phyloP scores from a whole-genome alignment of 2,888 invertebrate species.

The Cryptus viduatorius region DNA sequence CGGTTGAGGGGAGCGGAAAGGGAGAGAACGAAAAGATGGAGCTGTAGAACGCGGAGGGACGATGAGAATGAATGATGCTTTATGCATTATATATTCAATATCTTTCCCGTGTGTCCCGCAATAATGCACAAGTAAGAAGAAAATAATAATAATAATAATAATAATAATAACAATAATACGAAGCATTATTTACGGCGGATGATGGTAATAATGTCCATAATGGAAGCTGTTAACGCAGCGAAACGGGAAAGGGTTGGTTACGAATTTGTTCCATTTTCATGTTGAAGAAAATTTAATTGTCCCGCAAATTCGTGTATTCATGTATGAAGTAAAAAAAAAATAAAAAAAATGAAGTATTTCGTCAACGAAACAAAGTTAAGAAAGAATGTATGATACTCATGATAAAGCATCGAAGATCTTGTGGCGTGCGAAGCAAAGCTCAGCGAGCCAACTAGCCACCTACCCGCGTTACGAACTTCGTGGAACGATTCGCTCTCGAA shows the following conservation, averaged over 20 bases:
- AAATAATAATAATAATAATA: not conserved
- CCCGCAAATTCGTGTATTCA: not conserved
- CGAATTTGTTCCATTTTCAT: not conserved
- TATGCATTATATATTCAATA: slow-evolving; percentile 38
- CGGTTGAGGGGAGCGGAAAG: slow-evolving; percentile 25
- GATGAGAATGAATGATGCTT: not conserved
- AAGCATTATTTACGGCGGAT: not conserved
- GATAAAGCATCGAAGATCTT: not conserved
- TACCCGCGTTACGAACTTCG: not conserved
- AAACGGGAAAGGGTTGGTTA: not conserved
- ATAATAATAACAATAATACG: not conserved
- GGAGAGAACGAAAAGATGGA: not conserved
- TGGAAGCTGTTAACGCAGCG: not conserved
- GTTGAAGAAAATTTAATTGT: not conserved
- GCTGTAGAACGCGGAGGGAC: slow-evolving; percentile 9
- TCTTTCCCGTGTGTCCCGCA: not conserved
- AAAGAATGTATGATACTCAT: not conserved
- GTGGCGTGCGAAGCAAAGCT: not conserved
- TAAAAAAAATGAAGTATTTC: slow-evolving; percentile 13
- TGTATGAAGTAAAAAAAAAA: not conserved
- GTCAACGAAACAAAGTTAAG: not conserved
- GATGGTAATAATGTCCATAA: not conserved
- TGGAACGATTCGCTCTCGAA: slow-evolving; percentile 14
- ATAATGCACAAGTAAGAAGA: not conserved
- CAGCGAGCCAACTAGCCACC: not conserved